These are phyloP conservation scores for Paedocypris micromegethes DNA, from an alignment of 2,797 vertebrate genomes.

Conservation along the genomic window DNA sequence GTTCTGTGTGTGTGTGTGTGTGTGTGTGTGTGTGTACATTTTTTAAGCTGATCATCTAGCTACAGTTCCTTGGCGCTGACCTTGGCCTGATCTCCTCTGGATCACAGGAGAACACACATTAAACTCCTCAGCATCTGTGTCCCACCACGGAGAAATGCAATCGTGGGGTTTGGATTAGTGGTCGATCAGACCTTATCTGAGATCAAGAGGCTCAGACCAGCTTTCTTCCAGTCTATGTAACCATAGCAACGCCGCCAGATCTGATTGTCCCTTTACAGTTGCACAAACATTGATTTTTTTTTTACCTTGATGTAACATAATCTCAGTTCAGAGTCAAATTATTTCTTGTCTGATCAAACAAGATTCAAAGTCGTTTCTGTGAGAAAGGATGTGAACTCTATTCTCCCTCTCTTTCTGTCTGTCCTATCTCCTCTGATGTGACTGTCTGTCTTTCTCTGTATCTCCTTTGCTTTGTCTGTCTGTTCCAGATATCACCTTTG, in stretches of 20 bases:
- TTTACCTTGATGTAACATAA: conserved; percentile 6
- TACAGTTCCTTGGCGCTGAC: not conserved
- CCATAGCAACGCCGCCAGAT: conserved; percentile 44
- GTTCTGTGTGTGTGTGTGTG: no score
- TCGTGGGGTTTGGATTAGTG: conserved; percentile 17
- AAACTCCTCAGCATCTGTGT: conserved; percentile 4
- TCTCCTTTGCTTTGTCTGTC: no score
- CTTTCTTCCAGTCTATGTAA: conserved; percentile 37
- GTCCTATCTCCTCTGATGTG: no score
- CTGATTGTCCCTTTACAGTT: conserved; percentile 37
- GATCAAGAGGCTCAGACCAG: conserved; percentile 29
- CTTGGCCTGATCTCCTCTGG: not conserved
- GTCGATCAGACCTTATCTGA: conserved; percentile 28
- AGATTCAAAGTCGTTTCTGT: conserved; percentile 1
- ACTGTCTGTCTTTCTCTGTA: no score
- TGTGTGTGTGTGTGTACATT: no score
- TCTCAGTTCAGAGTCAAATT: conserved; percentile 20
- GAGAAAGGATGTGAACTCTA: not conserved
- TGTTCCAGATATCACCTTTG: no score
- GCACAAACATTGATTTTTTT: conserved; percentile 43
- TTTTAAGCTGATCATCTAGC: no score
- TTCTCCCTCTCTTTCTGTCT: no score
- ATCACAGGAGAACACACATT: not conserved
- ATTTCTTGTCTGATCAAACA: conserved; percentile 4
- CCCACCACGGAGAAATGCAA: conserved; percentile 8